Percentiles rank a stretch among this genome's conserved stretches.
These are phyloP conservation scores for Brachirus orientalis DNA, from an alignment of 2,113 vertebrate species.

Conservation along the genomic window DNA sequence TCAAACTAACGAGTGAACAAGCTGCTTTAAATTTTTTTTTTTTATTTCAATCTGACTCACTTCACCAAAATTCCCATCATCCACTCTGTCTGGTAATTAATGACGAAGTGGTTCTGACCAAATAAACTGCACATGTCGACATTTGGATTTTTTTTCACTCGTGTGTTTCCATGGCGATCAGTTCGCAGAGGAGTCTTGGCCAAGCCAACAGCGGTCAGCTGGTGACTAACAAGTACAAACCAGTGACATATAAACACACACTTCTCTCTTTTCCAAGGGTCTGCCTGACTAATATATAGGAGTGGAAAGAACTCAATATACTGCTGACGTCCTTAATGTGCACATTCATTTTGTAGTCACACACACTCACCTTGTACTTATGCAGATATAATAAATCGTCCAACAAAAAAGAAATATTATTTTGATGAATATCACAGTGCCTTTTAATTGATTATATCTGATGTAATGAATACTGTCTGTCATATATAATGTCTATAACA, in stretches of 20 bases:
- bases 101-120: conserved; percentile 8
- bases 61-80: conserved; percentile 7
- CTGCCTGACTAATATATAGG: conserved; percentile 47
- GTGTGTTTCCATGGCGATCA: not conserved
- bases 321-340: conserved; percentile 33
- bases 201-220: conserved; percentile 12
- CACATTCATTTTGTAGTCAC: conserved; percentile 41
- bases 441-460: too few species aligned
- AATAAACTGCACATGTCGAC: conserved; percentile 11
- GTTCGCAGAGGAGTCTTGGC: conserved; percentile 9
- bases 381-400: not conserved
- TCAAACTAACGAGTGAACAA: too few species aligned
- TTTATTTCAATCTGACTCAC: conserved; percentile 28
- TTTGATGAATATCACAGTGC: too few species aligned
- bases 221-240: conserved; percentile 49
- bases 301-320: conserved; percentile 45
- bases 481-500: too few species aligned
- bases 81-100: not conserved
- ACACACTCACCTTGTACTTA: not conserved
- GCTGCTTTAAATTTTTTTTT: too few species aligned
- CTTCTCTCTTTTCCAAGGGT: conserved; percentile 46
- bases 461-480: too few species aligned
- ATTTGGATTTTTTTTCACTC: conserved; percentile 26
- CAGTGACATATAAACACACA: conserved; percentile 47
- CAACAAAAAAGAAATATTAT: too few species aligned